phyloP scores from a whole-genome alignment of 1,140 invertebrate genomes.

The Pentalonia nigronervosa region DNA sequence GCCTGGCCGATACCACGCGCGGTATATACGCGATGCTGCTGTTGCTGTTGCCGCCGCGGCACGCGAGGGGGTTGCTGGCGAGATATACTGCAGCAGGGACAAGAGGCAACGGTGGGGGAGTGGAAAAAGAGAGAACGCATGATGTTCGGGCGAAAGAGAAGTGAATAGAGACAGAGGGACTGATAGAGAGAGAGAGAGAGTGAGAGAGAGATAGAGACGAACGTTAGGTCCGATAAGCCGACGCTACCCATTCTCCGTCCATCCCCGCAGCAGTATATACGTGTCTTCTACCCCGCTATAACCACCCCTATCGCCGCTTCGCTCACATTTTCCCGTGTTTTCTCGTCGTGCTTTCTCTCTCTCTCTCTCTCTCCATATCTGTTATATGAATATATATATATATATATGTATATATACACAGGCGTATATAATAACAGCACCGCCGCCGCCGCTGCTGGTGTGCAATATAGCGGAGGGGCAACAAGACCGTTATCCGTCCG shows the following conservation, averaged over 20 bases:
- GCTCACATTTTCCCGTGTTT: background rate
- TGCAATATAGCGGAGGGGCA: conserved; percentile 28
- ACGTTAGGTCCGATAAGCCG: conserved; percentile 43
- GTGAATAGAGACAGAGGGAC: background rate
- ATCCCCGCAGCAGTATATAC: background rate
- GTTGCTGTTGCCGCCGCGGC: background rate
- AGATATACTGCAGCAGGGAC: background rate
- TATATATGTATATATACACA: background rate
- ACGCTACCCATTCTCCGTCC: background rate
- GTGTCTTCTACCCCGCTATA: background rate
- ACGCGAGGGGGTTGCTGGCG: background rate
- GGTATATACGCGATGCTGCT: background rate
- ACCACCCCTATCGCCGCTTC: background rate
- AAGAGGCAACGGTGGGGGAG: background rate
- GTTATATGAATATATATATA: background rate
- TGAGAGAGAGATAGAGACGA: background rate
- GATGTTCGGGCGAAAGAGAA: background rate
- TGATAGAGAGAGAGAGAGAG: background rate
- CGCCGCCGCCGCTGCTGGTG: background rate
- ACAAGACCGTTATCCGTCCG: conserved; percentile 54
- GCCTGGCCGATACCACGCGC: background rate
- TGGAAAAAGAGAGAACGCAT: conserved; percentile 7
- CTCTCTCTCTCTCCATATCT: background rate
- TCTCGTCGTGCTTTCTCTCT: background rate
- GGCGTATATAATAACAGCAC: conserved; percentile 27